Percentiles rank a stretch among this genome's conserved stretches.
phyloP scores from a whole-genome alignment of 2,888 invertebrate species.

The Drosophila meridionalis region DNA sequence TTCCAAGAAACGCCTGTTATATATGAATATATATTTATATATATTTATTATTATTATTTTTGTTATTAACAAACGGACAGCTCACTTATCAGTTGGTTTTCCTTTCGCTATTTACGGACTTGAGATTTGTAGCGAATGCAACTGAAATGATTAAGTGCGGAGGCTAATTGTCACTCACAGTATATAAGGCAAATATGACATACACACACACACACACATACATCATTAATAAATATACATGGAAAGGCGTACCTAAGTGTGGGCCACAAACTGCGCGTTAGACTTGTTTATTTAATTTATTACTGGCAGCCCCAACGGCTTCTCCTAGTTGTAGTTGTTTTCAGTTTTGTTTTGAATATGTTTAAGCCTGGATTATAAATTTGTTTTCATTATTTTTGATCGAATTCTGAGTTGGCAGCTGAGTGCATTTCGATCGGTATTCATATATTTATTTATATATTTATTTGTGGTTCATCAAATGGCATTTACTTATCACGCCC shows the following conservation, averaged over 20 bases:
- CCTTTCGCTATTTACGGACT: background rate
- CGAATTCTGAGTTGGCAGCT: constrained; percentile 17
- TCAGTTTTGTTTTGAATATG: constrained; percentile 6
- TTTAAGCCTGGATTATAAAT: constrained; percentile 46
- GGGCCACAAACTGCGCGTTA: constrained; percentile 65
- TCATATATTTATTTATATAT: background rate
- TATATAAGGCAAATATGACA: background rate
- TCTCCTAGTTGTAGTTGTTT: constrained; percentile 18
- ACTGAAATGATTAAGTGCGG: constrained; percentile 5
- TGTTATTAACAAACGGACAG: background rate
- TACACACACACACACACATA: background rate
- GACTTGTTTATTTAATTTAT: constrained; percentile 55
- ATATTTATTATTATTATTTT: no score
- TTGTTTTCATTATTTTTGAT: constrained; percentile 17
- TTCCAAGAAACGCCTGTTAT: no score
- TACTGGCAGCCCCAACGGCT: constrained; percentile 55
- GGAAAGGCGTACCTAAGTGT: constrained; percentile 22
- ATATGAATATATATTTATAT: background rate
- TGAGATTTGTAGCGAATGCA: constrained; percentile 11
- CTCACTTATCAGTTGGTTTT: constrained; percentile 4
- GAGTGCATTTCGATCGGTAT: constrained; percentile 9
- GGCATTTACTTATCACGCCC: constrained; percentile 17
- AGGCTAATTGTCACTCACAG: background rate
- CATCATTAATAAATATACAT: background rate
- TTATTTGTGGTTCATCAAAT: background rate